Percentiles rank a stretch among this genome's conserved stretches.
Conservation (phyloP, 2,888 invertebrate species). For the Hemistola chrysoprasaria region DNA sequence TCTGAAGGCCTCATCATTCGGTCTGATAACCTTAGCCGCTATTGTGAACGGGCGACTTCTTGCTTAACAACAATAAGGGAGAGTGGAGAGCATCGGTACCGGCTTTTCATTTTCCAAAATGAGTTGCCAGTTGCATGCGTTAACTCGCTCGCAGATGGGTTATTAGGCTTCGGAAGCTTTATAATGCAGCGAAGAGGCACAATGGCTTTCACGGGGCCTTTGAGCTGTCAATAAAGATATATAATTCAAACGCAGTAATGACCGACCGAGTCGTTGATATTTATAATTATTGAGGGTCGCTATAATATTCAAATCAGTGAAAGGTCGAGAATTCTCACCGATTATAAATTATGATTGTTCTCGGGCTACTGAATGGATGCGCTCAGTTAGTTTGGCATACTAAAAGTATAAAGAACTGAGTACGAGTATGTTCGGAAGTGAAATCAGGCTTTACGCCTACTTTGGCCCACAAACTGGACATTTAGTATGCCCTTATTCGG, state of each 20-base stretch:
- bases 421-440: too few species aligned
- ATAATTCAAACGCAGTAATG: constrained; percentile 54
- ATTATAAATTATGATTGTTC: constrained; percentile 30
- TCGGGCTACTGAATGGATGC: constrained; percentile 21
- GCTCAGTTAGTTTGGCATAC: constrained; percentile 18
- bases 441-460: constrained; percentile 22
- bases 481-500: constrained; percentile 26
- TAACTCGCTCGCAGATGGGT: constrained; percentile 47
- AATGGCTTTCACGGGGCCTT: constrained; percentile 68
- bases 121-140: constrained; percentile 58
- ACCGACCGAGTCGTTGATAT: constrained; percentile 56
- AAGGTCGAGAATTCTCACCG: constrained; percentile 36
- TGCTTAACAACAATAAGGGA: constrained; percentile 60
- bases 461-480: constrained; percentile 25
- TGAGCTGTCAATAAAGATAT: constrained; percentile 71
- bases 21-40: constrained; percentile 75
- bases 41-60: constrained; percentile 62
- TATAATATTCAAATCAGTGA: constrained; percentile 34
- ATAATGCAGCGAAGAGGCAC: constrained; percentile 57
- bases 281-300: constrained; percentile 43
- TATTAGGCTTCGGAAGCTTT: constrained; percentile 69
- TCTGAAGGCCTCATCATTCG: constrained; percentile 73
- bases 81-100: constrained; percentile 59
- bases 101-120: constrained; percentile 76
- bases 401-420: constrained; percentile 13